Evolutionary conservation across 2,113 vertebrate genomes (phyloP).

Genomic region (Stercorarius parasiticus): DNA sequence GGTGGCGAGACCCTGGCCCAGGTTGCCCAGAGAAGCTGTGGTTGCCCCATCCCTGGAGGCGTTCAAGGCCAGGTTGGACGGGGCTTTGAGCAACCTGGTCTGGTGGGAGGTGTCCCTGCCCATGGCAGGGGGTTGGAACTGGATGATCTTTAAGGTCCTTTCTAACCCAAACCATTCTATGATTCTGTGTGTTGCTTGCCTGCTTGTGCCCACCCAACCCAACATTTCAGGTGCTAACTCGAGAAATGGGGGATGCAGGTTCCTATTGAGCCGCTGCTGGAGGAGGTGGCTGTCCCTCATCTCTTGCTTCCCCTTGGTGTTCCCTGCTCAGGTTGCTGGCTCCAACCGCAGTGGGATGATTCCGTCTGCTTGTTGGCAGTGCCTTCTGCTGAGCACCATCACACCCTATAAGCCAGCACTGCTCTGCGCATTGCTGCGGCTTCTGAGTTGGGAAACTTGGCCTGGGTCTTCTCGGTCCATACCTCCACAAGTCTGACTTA

Average conservation of each 20-base stretch:
- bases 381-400: not conserved
- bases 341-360: accelerated
- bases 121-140: too few species aligned
- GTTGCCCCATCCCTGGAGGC: too few species aligned
- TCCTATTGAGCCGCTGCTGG: not conserved
- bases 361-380: not conserved
- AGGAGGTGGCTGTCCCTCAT: not conserved
- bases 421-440: not conserved
- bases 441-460: not conserved
- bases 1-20: too few species aligned
- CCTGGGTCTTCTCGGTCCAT: not conserved
- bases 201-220: not conserved
- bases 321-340: not conserved
- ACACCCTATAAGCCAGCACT: not conserved
- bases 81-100: too few species aligned
- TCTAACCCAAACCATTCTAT: too few species aligned
- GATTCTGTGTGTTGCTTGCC: not conserved
- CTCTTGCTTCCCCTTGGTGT: accelerated
- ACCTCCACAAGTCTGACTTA: not conserved
- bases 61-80: too few species aligned
- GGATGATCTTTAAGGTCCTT: too few species aligned
- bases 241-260: not conserved
- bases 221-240: not conserved
- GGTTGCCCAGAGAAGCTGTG: too few species aligned
- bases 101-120: too few species aligned